Percentiles rank a stretch among this genome's conserved stretches.
Conservation (phyloP, 2,797 vertebrate species). For the Arremon brunneinucha region DNA sequence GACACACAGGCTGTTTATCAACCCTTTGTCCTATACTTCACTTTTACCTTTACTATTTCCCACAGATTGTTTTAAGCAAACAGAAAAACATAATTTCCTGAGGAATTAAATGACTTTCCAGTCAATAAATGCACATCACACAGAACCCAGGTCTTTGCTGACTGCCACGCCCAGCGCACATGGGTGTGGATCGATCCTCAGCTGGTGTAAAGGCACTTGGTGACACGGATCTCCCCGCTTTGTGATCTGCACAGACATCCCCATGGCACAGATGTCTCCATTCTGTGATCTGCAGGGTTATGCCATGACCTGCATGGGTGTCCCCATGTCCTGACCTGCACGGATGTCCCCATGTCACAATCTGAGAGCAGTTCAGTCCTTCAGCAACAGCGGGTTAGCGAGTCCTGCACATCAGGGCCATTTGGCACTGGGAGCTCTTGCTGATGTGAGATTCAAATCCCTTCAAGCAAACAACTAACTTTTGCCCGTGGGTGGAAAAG, state of each 20-base stretch:
- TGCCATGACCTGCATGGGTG: neutral
- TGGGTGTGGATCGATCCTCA: neutral
- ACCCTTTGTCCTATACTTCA: neutral
- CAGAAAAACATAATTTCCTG: neutral
- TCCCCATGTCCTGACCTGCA: neutral
- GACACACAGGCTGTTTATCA: neutral
- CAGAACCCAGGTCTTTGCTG: neutral
- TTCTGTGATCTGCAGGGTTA: neutral
- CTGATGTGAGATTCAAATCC: neutral
- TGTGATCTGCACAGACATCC: neutral
- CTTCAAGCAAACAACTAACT: neutral
- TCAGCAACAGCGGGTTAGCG: accelerated
- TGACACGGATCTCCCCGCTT: accelerated
- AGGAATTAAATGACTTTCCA: neutral
- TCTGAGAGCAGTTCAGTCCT: neutral
- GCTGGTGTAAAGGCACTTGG: neutral
- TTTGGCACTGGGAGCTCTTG: neutral
- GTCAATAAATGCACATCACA: accelerated
- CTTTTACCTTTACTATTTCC: neutral
- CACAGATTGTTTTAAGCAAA: neutral
- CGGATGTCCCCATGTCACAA: accelerated
- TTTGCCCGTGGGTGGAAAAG: neutral
- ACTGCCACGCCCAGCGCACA: accelerated
- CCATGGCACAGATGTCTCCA: neutral
- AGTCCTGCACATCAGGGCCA: neutral